Evolutionary conservation across 2,113 vertebrate genomes (phyloP), one percentile per base, ranked within the genome.

Genomic region (Pachypanchax playfairii): DNA sequence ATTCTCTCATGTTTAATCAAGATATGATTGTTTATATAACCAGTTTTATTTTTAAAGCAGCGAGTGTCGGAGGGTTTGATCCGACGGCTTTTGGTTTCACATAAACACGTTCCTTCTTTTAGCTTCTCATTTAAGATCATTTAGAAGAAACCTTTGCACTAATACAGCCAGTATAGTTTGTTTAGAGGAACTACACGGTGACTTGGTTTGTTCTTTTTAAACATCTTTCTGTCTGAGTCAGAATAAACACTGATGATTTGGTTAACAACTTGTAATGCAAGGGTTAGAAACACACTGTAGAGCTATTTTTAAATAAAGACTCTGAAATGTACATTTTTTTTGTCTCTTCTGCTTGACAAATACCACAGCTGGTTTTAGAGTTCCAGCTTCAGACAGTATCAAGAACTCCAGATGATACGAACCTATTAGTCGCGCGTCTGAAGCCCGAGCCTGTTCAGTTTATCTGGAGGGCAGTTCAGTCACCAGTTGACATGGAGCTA

Each of bases 31-130:
- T 75, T 84, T 68, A 67, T 41, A 47, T 21, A 66, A 61, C 54
- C 0, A 54, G 51, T 46, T 44, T 36, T 29, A 18, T 73, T 18
- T 39, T 4, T 3, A 5, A 29, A 29, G 7, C 28, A 4, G 7
- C 28, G 7, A 29, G 28, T 5, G 4, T 7, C 28, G 7, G 28
- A 29, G 7, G 28, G 28, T 44, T 79, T 60, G 67, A 78, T 79
- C 75, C 74, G 29, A 77, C 48, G 46, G 61, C 75, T 74, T 68
- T 52, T 75, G 69, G 54, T 72, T 70, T 63, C 22, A 49, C 73
- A 67, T 57, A 49, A 31, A 71, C 44, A n/a, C 17, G 21, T 46
- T 64, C 52, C 39, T 4, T 77, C 66, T 58, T 54, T 33, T 31
- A 31, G 65, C 43, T 44, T 68, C 35, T 41, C 31, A 5, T 58